Base-by-base conservation (phyloP, 2,888 invertebrate genomes). In the Sylvicola cinctus region DNA sequence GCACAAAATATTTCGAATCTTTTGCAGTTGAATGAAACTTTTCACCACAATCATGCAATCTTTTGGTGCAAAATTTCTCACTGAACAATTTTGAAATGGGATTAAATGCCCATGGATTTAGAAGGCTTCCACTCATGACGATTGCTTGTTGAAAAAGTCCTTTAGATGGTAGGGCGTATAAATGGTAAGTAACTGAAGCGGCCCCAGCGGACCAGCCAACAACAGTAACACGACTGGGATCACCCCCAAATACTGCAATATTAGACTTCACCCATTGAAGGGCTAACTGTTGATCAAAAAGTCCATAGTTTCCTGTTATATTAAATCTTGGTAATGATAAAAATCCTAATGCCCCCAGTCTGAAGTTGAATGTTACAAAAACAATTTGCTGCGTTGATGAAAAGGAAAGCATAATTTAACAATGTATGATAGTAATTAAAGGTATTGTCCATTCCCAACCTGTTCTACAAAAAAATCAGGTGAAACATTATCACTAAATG, bases 381-480 rank as follows among this genome's bases (percentile, higher is more conserved):
- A 56, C 48, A 3, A 54, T 38, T 14, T 53, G 47, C 34, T 52
- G 14, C 3, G 16, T 14, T 14, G 15, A 15, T 10, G 12, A 28
- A 28, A 28, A 28, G 13, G 39, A n/a, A n/a, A n/a, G n/a, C n/a
- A n/a, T n/a, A n/a, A n/a, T n/a, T n/a, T n/a, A n/a, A n/a, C n/a
- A n/a, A n/a, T n/a, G n/a, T n/a, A n/a, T n/a, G n/a, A n/a, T n/a
- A n/a, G n/a, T n/a, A n/a, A n/a, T n/a, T n/a, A n/a, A n/a, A n/a
- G n/a, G n/a, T n/a, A n/a, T n/a, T n/a, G n/a, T n/a, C n/a, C n/a
- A n/a, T n/a, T n/a, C n/a, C n/a, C 31, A 33, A 39, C 46, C 41
- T 49, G 43, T 38, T 57, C 54, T 51, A 60, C 45, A 10, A 59
- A 45, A 41, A 49, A 55, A 38, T 54, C 50, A 1, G 59, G 54